phyloP scores from a whole-genome alignment of 2,113 vertebrate species.

The Thalassarche chlororhynchos region DNA sequence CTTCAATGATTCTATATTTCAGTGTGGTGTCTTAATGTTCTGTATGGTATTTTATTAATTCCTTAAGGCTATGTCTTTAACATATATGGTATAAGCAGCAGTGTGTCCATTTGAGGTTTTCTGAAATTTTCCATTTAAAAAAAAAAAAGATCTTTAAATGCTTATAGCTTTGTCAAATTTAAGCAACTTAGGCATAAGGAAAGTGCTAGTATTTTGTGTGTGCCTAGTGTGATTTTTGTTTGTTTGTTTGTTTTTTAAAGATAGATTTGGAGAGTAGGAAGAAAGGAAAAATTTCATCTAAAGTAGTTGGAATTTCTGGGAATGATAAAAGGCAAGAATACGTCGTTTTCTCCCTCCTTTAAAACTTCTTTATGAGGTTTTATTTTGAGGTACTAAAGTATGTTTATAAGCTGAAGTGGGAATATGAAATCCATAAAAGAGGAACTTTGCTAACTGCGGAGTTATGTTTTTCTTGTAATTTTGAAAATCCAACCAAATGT shows the following conservation, averaged over 20 bases:
- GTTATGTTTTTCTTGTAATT: not conserved
- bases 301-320: not conserved
- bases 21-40: not conserved
- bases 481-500: not conserved
- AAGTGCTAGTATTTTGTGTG: not conserved
- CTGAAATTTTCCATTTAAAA: not conserved
- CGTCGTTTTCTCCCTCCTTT: not conserved
- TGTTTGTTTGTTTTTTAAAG: not conserved
- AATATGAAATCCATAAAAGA: not conserved
- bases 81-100: not conserved
- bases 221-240: not conserved
- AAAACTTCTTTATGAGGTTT: not conserved
- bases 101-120: not conserved
- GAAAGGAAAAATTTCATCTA: not conserved
- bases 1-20: not conserved
- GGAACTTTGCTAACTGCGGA: not conserved
- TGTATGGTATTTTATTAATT: not conserved
- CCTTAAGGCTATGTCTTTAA: not conserved
- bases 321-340: not conserved
- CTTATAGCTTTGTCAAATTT: not conserved
- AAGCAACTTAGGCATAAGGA: not conserved
- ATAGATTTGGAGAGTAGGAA: not conserved
- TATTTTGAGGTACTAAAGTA: not conserved
- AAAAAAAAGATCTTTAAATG: not conserved
- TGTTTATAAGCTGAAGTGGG: not conserved